Percentiles rank a stretch among this genome's conserved stretches.
Conservation (phyloP, 2,797 vertebrate species). For the Trachurus trachurus region DNA sequence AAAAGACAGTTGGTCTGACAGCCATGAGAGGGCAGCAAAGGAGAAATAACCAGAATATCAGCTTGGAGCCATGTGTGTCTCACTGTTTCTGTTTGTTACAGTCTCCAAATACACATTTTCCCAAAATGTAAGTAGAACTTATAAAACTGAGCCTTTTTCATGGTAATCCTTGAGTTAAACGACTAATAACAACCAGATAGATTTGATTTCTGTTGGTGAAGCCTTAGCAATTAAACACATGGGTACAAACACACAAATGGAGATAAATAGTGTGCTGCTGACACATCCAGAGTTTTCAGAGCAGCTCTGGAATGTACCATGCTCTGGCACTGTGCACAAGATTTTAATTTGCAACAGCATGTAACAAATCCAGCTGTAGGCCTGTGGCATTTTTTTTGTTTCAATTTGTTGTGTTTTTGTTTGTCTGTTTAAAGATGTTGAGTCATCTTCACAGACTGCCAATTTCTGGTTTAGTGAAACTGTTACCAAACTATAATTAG, state of each 20-base stretch:
- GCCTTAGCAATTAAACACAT: background rate
- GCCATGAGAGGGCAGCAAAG: constrained; percentile 53
- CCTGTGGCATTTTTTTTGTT: too few species aligned
- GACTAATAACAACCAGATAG: background rate
- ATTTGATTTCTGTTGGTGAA: background rate
- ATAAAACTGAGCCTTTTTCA: background rate
- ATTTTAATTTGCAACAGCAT: background rate
- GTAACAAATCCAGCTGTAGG: too few species aligned
- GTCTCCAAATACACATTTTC: too few species aligned
- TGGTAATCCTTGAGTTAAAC: background rate
- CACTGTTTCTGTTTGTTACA: too few species aligned
- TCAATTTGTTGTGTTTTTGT: too few species aligned
- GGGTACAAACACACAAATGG: background rate
- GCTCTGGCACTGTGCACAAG: background rate
- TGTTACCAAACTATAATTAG: too few species aligned
- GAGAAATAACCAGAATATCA: background rate
- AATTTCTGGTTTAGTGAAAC: background rate
- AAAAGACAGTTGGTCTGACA: background rate
- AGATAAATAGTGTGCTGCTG: background rate
- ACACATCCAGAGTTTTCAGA: background rate
- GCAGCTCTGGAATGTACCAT: background rate
- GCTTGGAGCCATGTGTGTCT: background rate
- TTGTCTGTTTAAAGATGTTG: background rate
- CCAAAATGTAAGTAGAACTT: background rate
- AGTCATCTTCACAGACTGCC: background rate